Conservation (phyloP, 2,888 invertebrate species). For the Azorinus chamasolen region DNA sequence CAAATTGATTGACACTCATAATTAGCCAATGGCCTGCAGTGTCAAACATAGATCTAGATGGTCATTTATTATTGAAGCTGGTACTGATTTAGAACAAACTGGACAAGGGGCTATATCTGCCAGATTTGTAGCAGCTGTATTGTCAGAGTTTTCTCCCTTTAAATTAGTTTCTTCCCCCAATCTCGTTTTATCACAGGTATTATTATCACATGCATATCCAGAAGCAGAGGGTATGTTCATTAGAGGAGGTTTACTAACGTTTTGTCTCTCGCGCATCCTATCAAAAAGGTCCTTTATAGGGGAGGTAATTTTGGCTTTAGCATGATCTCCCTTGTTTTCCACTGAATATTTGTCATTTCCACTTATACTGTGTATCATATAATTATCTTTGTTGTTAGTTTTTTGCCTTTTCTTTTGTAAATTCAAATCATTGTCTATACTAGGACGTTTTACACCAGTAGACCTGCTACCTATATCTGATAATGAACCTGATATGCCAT, state of each 20-base stretch:
- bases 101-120: conserved; percentile 70
- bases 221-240: not conserved
- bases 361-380: not conserved
- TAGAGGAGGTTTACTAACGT: not conserved
- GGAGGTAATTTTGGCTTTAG: conserved; percentile 30
- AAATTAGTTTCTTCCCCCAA: conserved; percentile 4
- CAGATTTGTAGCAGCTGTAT: not conserved
- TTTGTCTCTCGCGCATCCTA: conserved; percentile 20
- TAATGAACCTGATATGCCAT: not conserved
- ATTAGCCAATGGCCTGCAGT: conserved; percentile 34
- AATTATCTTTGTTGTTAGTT: too few species aligned
- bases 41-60: conserved; percentile 79
- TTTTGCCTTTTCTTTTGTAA: too few species aligned
- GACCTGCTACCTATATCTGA: not conserved
- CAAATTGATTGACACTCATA: too few species aligned
- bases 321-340: not conserved
- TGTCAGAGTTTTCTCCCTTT: not conserved
- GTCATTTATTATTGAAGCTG: conserved; percentile 70
- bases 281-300: conserved; percentile 56
- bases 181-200: not conserved
- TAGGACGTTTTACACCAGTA: too few species aligned
- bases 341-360: not conserved
- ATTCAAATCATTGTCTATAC: too few species aligned
- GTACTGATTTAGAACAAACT: conserved; percentile 71
- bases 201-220: not conserved